Evolutionary conservation across 2,797 vertebrate species (phyloP), one percentile per base, ranked within the genome.

Genomic region (Acanthurus tractus): DNA sequence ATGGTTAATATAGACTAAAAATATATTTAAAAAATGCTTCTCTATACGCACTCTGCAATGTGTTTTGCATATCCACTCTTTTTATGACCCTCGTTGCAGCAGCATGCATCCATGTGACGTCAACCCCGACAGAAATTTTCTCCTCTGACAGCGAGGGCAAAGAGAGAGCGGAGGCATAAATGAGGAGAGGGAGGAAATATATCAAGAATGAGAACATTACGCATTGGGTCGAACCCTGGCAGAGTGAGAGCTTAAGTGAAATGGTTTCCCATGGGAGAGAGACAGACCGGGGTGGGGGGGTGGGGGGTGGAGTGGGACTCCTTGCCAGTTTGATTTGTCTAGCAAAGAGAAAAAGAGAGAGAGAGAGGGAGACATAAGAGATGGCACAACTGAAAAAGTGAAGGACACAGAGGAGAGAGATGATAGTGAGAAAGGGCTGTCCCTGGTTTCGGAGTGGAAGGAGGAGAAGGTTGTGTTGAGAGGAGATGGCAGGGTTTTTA

Each of bases 231-330:
- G 63, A 74, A 83, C 34, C 6, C 56, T 18, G n/a, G 55, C 69
- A 77, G 82, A 81, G 81, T 38, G 80, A 86, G 63, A 82, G 75
- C 56, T 78, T 78, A 82, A 90, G 81, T 87, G 76, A 85, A 90
- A 87, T 70, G 65, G 64, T 81, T 84, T 48, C 84, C 70, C 23
- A 7, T 67, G 78, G 65, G 76, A 81, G 53, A 48, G 48, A 65
- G 64, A 54, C 8, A 14, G 36, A 50, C n/a, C n/a, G n/a, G n/a
- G n/a, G n/a, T n/a, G 29, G 44, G n/a, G 29, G 46, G 22, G 11
- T 48, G 66, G 11, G 45, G 40, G 40, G 73, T 7, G 44, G 36
- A 82, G 23, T 54, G 68, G 67, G 57, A 57, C 72, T 71, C 48
- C 13, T 59, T 67, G 49, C 45, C 45, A 59, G 46, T 66, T 52